Base-by-base conservation (phyloP, 2,888 invertebrate genomes). In the Dichetophora obliterata region DNA sequence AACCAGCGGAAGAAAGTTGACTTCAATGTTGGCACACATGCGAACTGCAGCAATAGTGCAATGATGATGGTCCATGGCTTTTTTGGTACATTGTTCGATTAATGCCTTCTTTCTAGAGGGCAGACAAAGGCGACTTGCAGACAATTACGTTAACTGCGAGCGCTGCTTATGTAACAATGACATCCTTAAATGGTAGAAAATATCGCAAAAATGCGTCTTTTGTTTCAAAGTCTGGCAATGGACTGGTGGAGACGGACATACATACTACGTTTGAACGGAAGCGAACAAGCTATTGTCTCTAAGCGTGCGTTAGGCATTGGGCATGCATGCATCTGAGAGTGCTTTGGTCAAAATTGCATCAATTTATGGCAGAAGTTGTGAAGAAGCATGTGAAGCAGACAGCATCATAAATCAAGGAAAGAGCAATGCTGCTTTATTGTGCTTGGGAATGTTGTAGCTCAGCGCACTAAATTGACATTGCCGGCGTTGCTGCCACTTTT, bases 171-270 rank as follows among this genome's bases (percentile, higher is more conserved):
- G 50, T 50, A 68, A 68, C 68, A 68, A 68, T 68, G 68, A 68
- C 50, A 68, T 68, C 68, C 68, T 68, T 68, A 68, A 68, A 68
- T 50, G 68, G 68, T 24, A 22, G 68, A 16, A 68, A 68, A 68
- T 68, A 27, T 27, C 68, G 27, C 68, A 68, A 68, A 50, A 68
- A 68, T 68, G 68, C 68, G 50, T 50, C 68, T 66, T 66, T 66
- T 66, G 66, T 66, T 66, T 66, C 37, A 34, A 11, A 37, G 11
- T 34, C 19, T 2, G n/a, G 37, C n/a, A 66, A 16, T 14, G 66
- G 9, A 22, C 11, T n/a, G n/a, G 66, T 9, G 5, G 11, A 22
- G 19, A 54, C 22, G 19, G 19, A 54, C n/a, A n/a, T n/a, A n/a
- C n/a, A n/a, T n/a, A n/a, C n/a, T n/a, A n/a, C 34, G n/a, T 16